Base-by-base conservation (phyloP, 2,888 invertebrate genomes). In the Ryuthela nishihirai region DNA sequence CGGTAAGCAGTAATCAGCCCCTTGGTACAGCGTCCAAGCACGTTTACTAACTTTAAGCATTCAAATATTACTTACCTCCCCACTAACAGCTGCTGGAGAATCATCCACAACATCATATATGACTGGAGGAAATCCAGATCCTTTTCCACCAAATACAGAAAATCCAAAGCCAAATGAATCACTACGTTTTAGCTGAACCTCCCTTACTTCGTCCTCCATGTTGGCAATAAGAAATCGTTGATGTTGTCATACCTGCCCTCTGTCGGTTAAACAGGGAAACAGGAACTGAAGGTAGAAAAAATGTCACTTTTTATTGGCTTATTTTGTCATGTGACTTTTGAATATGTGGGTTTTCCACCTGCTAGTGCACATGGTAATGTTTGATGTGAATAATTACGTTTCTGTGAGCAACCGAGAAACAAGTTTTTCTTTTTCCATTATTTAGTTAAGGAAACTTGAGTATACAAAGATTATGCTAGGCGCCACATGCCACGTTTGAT, bases 31-130 rank as follows among this genome's bases (percentile, higher is more conserved):
- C 55, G 55, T 55, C 48, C 38, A 42, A 36, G 35, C 12, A 9
- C 18, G 24, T 29, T 34, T 48, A 39, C 12, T 26, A 25, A 21
- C 23, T 44, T 42, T 32, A 29, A 46, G 29, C 9, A 25, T 20
- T 40, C n/a, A 15, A 29, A 18, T n/a, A n/a, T 41, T 48, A 73
- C 82, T 81, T 81, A 88, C 88, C 85, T 87, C 84, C 75, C 87
- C 89, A 77, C 88, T 86, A 75, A 87, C 86, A 71, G 89, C 89
- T 68, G 91, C 91, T 76, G 92, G 91, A 70, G 91, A 92, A 78
- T 91, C 88, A 77, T 90, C 90, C 74, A 89, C 83, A 74, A 92
- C 90, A 79, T 90, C 86, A 80, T 90, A 91, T 77, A 92, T 89
- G 76, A 92, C 88, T 75, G 90, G 91, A 74, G 91, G 91, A 77